A percentile compares a stretch with the other conserved stretches of the same genome.
These are phyloP conservation scores for Tetraneura akinire DNA, from an alignment of 1,140 invertebrate species.

Conservation along the genomic window DNA sequence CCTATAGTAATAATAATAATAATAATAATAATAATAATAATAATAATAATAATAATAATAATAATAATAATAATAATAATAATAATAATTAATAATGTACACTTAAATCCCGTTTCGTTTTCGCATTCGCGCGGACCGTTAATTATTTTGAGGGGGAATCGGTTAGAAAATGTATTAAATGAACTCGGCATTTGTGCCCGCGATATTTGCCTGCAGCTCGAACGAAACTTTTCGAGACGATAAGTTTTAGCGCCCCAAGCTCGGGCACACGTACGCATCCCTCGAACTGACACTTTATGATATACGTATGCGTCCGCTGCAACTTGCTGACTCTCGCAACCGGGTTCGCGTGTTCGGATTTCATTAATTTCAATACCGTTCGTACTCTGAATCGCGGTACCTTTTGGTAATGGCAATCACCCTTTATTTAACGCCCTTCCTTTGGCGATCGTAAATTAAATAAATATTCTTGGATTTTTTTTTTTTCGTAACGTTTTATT, in stretches of 20 bases:
- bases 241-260: neutral
- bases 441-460: no score
- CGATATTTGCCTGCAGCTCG: neutral
- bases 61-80: neutral
- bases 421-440: no score
- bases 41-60: neutral
- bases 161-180: neutral
- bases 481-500: no score
- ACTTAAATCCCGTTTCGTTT: neutral
- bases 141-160: neutral
- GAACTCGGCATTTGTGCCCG: neutral
- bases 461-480: no score
- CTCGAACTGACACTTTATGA: neutral
- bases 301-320: neutral
- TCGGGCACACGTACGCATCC: neutral
- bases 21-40: neutral
- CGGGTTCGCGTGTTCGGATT: neutral
- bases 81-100: no score
- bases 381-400: no score
- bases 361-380: neutral
- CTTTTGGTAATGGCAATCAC: no score
- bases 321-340: neutral
- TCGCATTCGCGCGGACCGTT: neutral
- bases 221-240: conserved; percentile 17
- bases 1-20: no score